A percentile compares a stretch with the other conserved stretches of the same genome.
Conservation (phyloP, 2,888 invertebrate species). For the Leptopilina syphax region DNA sequence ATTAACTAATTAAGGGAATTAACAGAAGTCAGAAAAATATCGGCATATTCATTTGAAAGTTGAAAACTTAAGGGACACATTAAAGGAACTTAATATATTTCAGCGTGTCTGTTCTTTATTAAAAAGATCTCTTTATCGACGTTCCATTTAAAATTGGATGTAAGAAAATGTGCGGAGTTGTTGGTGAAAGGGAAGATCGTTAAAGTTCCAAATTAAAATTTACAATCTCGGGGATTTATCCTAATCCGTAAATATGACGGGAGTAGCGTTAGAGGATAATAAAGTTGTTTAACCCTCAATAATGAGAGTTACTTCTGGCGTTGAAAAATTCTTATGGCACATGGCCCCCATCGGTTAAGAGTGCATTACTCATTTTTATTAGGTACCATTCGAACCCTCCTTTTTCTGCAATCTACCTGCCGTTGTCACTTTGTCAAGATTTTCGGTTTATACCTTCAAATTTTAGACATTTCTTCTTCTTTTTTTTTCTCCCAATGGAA, state of each 20-base stretch:
- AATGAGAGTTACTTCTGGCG: slow-evolving; percentile 6
- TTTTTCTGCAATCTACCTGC: slow-evolving; percentile 37
- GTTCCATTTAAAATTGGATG: background rate
- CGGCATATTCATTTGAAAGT: background rate
- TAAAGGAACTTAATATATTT: background rate
- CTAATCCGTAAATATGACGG: slow-evolving; percentile 7
- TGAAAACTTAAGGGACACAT: too few species aligned
- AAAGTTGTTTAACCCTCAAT: slow-evolving; percentile 28
- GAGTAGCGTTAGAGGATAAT: background rate
- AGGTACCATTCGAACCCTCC: slow-evolving; percentile 3
- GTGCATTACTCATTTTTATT: slow-evolving; percentile 22
- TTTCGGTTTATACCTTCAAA: slow-evolving; percentile 15
- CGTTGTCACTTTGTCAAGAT: slow-evolving; percentile 37
- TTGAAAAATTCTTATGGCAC: slow-evolving; percentile 4
- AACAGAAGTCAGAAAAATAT: background rate
- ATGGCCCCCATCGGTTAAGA: slow-evolving; percentile 1
- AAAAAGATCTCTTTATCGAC: background rate
- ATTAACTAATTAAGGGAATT: too few species aligned
- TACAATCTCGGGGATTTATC: slow-evolving; percentile 14
- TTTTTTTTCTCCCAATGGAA: background rate
- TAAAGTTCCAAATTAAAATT: slow-evolving; percentile 10
- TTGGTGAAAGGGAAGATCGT: background rate
- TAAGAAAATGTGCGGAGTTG: background rate
- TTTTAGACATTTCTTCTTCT: slow-evolving; percentile 1
- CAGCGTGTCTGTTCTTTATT: background rate